Evolutionary conservation across 2,113 vertebrate genomes (phyloP).

Genomic region (Corythoichthys haematopterus): DNA sequence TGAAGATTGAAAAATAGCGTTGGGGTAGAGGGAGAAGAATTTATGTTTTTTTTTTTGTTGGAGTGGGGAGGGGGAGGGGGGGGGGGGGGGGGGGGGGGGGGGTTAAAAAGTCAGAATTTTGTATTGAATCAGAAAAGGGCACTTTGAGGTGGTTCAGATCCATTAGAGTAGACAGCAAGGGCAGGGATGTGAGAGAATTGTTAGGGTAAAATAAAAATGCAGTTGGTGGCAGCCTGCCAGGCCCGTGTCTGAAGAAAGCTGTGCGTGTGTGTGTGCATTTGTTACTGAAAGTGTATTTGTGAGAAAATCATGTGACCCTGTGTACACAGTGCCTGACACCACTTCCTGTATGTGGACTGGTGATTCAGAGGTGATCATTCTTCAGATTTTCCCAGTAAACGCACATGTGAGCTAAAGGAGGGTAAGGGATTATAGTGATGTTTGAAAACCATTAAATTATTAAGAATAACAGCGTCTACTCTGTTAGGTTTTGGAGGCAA

Average conservation of each 20-base stretch:
- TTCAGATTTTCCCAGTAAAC: constrained; percentile 23
- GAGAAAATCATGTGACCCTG: constrained; percentile 46
- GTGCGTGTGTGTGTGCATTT: constrained; percentile 12
- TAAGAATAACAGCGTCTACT: not conserved
- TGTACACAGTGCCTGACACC: constrained; percentile 25
- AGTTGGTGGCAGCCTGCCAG: constrained; percentile 35
- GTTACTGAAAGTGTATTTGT: constrained; percentile 20
- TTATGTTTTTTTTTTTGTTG: too few species aligned
- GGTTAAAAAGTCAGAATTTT: not conserved
- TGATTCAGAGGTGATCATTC: constrained; percentile 34
- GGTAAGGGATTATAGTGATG: too few species aligned
- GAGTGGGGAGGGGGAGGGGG: too few species aligned
- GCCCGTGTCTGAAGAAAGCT: constrained; percentile 16
- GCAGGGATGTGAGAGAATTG: constrained; percentile 28
- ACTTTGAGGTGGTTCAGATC: not conserved
- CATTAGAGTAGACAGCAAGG: not conserved
- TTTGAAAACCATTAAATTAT: constrained; percentile 12
- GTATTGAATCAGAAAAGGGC: not conserved
- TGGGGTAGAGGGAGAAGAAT: too few species aligned
- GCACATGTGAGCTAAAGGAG: constrained; percentile 2
- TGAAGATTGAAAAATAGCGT: too few species aligned
- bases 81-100: too few species aligned
- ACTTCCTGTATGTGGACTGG: constrained; percentile 30
- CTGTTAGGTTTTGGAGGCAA: not conserved
- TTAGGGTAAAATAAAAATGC: constrained; percentile 34